These are phyloP conservation scores for Bubo blakistoni DNA, from an alignment of 2,113 vertebrate species.

Conservation along the genomic window DNA sequence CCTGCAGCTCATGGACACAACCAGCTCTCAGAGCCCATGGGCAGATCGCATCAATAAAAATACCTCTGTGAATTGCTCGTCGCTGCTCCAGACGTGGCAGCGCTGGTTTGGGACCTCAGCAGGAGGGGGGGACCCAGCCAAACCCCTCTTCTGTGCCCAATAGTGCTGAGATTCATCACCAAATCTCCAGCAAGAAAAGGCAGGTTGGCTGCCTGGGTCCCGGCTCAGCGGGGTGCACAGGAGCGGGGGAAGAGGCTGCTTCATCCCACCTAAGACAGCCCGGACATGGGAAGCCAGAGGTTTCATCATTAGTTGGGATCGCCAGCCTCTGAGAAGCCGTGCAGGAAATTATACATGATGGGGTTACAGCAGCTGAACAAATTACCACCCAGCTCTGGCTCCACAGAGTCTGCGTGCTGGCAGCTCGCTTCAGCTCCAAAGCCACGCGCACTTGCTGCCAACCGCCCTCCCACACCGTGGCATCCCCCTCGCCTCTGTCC, in stretches of 20 bases:
- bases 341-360: not conserved
- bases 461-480: accelerated
- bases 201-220: not conserved
- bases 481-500: not conserved
- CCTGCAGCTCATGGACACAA: not conserved
- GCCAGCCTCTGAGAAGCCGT: not conserved
- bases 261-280: not conserved
- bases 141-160: not conserved
- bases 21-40: not conserved
- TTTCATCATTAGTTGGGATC: not conserved
- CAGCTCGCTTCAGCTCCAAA: not conserved
- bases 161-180: accelerated
- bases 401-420: not conserved
- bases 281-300: not conserved
- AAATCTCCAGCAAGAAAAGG: not conserved
- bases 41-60: not conserved
- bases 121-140: not conserved
- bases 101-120: accelerated
- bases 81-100: not conserved
- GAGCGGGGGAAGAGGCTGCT: not conserved
- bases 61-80: not conserved
- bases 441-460: not conserved
- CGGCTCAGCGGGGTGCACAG: accelerated
- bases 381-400: slow-evolving; percentile 15
- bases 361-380: not conserved